phyloP scores from a whole-genome alignment of 2,113 vertebrate species.

The Macaca nemestrina region DNA sequence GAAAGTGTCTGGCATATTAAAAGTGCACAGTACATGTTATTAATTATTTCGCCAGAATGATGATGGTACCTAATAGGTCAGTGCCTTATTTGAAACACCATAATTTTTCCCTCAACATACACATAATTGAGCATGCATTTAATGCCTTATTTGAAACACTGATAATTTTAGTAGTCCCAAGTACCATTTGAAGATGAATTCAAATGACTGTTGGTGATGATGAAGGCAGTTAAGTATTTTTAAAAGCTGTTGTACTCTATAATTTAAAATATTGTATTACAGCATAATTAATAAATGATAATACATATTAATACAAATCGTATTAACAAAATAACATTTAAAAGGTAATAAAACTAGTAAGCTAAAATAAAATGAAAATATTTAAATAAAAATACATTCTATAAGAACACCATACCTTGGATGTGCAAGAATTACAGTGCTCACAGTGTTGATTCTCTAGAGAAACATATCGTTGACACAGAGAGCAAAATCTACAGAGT shows the following conservation, averaged over 20 bases:
- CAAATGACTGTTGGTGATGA: slow-evolving; percentile 25
- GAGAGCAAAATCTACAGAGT: slow-evolving; percentile 88
- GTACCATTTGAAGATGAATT: slow-evolving; percentile 14
- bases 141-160: slow-evolving; percentile 42
- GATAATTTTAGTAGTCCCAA: not conserved
- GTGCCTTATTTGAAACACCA: not conserved
- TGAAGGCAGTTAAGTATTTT: slow-evolving; percentile 33
- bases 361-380: not conserved
- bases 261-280: slow-evolving; percentile 26
- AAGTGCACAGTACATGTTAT: not conserved
- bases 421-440: slow-evolving; percentile 92
- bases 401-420: slow-evolving; percentile 89
- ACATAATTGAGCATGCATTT: not conserved
- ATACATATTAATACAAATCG: not conserved
- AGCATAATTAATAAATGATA: not conserved
- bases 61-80: not conserved
- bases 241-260: not conserved
- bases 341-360: slow-evolving; percentile 9
- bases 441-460: slow-evolving; percentile 93
- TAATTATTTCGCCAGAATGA: not conserved
- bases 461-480: slow-evolving; percentile 91
- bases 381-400: not conserved
- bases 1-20: not conserved
- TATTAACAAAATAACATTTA: not conserved
- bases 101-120: slow-evolving; percentile 40